These are phyloP conservation scores for Scomber colias DNA, from an alignment of 2,113 vertebrate genomes.

Conservation along the genomic window DNA sequence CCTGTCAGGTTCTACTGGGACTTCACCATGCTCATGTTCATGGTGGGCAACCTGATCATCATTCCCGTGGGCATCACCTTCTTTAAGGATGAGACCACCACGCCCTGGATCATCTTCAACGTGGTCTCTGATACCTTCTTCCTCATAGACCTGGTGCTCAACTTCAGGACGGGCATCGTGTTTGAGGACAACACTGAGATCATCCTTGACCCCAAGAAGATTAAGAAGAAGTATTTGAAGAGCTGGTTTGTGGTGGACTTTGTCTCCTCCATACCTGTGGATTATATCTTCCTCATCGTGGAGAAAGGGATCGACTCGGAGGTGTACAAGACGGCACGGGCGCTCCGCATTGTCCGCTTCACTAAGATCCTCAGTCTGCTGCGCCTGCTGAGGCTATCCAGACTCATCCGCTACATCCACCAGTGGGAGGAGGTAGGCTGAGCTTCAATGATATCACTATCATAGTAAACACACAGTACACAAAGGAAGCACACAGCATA, in stretches of 20 bases:
- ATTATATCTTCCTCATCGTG: constrained; percentile 99
- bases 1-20: constrained; percentile 97
- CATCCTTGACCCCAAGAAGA: constrained; percentile 95
- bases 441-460: background rate
- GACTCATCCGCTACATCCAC: constrained; percentile 97
- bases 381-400: constrained; percentile 91
- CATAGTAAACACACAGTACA: background rate
- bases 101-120: constrained; percentile 98
- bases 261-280: constrained; percentile 98
- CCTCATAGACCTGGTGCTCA: constrained; percentile 97
- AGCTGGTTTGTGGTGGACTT: constrained; percentile 99
- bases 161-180: constrained; percentile 98
- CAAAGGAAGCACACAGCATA: background rate
- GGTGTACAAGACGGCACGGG: constrained; percentile 96
- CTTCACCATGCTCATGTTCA: constrained; percentile 98
- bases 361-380: constrained; percentile 96
- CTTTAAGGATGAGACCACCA: constrained; percentile 98
- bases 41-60: constrained; percentile 99
- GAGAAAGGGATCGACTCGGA: constrained; percentile 98
- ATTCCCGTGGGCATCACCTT: constrained; percentile 99
- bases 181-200: constrained; percentile 99
- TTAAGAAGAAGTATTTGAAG: constrained; percentile 96
- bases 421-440: constrained; percentile 94
- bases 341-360: constrained; percentile 96
- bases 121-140: constrained; percentile 99